A percentile compares a stretch with the other conserved stretches of the same genome.
phyloP scores from a whole-genome alignment of 2,888 invertebrate genomes.

The Norana najaformis region DNA sequence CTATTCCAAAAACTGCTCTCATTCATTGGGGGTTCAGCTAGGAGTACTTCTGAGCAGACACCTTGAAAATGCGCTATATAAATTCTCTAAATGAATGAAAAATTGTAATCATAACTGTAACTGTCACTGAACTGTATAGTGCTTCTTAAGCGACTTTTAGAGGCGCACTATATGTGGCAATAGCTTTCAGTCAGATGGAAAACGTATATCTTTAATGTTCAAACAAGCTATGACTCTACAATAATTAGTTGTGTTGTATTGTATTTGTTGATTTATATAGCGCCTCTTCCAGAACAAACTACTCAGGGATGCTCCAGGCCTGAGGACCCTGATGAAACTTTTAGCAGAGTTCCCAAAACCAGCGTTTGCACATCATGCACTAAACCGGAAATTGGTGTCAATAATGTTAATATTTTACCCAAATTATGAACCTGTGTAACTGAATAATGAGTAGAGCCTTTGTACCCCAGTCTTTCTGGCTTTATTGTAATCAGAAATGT shows the following conservation, averaged over 20 bases:
- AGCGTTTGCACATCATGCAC: neutral
- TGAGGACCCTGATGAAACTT: neutral
- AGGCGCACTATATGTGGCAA: no score
- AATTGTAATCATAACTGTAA: no score
- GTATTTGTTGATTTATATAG: neutral
- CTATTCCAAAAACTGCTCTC: neutral
- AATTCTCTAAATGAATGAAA: no score
- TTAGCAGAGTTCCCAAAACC: neutral
- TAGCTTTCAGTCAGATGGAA: no score
- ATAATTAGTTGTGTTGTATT: no score
- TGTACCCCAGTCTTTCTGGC: neutral
- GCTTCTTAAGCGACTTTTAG: no score
- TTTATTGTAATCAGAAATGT: slow-evolving; percentile 1
- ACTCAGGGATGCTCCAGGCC: no score
- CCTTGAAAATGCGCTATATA: no score
- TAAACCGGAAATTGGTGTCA: neutral
- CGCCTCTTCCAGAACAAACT: neutral
- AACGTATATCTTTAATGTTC: no score
- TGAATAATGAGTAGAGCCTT: neutral
- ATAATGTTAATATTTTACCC: neutral
- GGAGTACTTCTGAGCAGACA: neutral
- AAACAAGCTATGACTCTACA: no score
- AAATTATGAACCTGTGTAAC: neutral
- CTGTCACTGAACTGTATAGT: no score
- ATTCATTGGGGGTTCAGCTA: neutral